Evolutionary conservation across 2,797 vertebrate species (phyloP).

Genomic region (Clarias fuscus): DNA sequence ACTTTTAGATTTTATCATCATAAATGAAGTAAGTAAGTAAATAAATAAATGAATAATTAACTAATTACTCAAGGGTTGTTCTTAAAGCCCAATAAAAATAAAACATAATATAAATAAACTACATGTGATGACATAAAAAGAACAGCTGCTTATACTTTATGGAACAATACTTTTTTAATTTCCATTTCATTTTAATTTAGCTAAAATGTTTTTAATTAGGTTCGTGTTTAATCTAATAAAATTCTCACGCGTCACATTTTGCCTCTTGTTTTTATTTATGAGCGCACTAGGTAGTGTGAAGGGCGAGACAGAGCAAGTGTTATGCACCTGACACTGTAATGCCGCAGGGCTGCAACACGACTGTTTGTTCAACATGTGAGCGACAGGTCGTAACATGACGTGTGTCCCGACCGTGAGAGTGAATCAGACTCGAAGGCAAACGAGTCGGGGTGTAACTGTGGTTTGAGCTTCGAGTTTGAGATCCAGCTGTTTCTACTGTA

Average conservation of each 20-base stretch:
- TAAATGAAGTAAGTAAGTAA: not conserved
- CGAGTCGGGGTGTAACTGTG: not conserved
- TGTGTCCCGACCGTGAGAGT: not conserved
- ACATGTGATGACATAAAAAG: not conserved
- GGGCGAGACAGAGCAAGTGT: not conserved
- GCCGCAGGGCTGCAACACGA: not conserved
- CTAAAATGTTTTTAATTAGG: not conserved
- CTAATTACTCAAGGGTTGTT: not conserved
- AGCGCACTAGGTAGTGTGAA: not conserved
- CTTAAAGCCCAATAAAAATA: not conserved
- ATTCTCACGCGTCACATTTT: not conserved
- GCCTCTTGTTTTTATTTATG: not conserved
- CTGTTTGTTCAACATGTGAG: not conserved
- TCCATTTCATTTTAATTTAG: not conserved
- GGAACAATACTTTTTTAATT: not conserved
- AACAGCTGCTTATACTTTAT: not conserved
- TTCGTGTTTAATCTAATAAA: not conserved
- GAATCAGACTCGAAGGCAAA: no score
- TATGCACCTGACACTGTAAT: not conserved
- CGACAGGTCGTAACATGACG: not conserved
- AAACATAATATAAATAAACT: not conserved
- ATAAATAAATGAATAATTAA: not conserved
- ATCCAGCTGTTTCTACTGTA: not conserved
- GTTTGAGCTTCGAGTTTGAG: not conserved
- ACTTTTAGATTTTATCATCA: not conserved